A percentile compares a stretch with the other conserved stretches of the same genome.
phyloP scores from a whole-genome alignment of 2,113 vertebrate species.

The Menidia beryllina region DNA sequence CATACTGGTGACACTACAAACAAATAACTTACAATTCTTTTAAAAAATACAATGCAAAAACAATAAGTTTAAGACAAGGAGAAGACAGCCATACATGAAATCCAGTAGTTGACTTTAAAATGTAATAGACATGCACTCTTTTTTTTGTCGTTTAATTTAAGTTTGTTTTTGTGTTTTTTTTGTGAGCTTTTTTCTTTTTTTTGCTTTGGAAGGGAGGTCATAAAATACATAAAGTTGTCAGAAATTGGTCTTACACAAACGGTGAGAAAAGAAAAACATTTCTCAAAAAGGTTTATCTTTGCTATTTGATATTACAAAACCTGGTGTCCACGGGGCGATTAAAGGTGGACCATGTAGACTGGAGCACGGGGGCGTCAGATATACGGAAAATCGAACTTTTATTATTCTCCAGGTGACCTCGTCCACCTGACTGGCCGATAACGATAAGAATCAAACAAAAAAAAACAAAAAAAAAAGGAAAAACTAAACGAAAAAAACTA shows the following conservation, averaged over 20 bases:
- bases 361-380: constrained; percentile 60
- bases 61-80: constrained; percentile 71
- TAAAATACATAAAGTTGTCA: constrained; percentile 75
- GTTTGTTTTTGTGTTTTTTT: too few relatives aligned
- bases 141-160: constrained; percentile 66
- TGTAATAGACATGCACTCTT: constrained; percentile 83
- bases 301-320: constrained; percentile 77
- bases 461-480: constrained; percentile 75
- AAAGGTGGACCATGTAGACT: constrained; percentile 72
- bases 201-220: constrained; percentile 53
- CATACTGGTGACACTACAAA: constrained; percentile 80
- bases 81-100: constrained; percentile 78
- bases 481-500: constrained; percentile 86
- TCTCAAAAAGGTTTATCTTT: constrained; percentile 75
- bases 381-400: constrained; percentile 53
- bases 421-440: constrained; percentile 76
- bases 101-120: constrained; percentile 85
- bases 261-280: constrained; percentile 69
- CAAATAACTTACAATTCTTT: constrained; percentile 75
- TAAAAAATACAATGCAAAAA: constrained; percentile 64
- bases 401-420: constrained; percentile 48
- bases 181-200: too few relatives aligned
- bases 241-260: constrained; percentile 79
- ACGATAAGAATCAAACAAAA: too few relatives aligned
- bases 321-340: constrained; percentile 72